Evolutionary conservation across 1,140 invertebrate genomes (phyloP).

Genomic region (Parasteatoda tepidariorum): DNA sequence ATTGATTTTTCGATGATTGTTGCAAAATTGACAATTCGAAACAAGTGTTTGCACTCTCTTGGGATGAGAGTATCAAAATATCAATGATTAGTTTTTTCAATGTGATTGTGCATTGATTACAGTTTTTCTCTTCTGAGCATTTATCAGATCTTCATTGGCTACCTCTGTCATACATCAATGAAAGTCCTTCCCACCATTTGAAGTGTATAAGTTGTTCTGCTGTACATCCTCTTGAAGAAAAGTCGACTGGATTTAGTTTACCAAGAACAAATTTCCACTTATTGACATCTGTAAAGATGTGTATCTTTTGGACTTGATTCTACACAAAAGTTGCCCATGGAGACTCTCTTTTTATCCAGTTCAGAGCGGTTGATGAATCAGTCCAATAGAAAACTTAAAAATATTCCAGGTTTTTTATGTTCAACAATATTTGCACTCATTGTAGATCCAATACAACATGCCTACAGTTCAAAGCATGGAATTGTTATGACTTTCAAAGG

Average conservation of each 20-base stretch:
- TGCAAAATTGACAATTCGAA: no score
- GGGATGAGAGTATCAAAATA: no score
- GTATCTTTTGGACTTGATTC: neutral
- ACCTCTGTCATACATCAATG: neutral
- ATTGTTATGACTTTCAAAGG: no score
- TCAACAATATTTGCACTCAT: no score
- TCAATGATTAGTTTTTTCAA: no score
- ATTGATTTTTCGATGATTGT: neutral
- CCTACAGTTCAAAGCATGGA: no score
- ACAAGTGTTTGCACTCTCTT: no score
- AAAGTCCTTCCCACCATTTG: constrained; percentile 13
- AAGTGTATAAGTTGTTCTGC: neutral
- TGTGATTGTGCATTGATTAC: no score
- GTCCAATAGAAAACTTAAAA: neutral
- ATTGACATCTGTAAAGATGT: neutral
- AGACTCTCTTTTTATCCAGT: neutral
- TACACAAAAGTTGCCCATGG: neutral
- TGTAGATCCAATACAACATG: no score
- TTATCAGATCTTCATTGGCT: no score
- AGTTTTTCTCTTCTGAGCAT: no score
- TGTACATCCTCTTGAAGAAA: neutral
- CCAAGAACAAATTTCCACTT: neutral
- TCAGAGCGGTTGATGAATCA: neutral
- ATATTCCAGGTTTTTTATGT: no score
- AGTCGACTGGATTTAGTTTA: neutral